Conservation (phyloP, 1,140 invertebrate species). For the Drosophila seguyi region DNA sequence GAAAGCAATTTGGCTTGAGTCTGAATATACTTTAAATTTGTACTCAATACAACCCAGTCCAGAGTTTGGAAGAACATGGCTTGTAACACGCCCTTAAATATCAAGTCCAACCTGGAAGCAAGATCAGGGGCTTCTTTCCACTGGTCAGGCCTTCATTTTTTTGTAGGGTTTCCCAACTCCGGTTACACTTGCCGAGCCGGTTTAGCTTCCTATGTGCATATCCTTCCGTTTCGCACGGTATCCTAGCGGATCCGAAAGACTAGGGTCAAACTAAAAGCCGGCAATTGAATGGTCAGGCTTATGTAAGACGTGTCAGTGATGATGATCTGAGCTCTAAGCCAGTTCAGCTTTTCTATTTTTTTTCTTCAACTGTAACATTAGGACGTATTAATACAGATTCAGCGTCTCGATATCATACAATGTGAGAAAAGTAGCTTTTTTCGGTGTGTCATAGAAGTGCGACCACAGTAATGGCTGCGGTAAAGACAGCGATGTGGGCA, state of each 20-base stretch:
- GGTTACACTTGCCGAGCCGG: not conserved
- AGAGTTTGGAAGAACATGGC: not conserved
- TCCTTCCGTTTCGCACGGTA: not conserved
- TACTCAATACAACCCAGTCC: not conserved
- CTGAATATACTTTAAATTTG: not conserved
- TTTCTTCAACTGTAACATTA: conserved; percentile 13
- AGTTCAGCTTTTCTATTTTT: not conserved
- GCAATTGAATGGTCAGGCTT: not conserved
- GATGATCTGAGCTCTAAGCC: not conserved
- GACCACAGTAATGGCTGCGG: not conserved
- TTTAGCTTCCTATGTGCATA: conserved; percentile 1
- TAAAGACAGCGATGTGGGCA: conserved; percentile 4
- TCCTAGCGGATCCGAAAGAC: conserved; percentile 5
- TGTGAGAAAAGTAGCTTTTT: not conserved
- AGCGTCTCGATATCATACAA: not conserved
- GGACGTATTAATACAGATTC: not conserved
- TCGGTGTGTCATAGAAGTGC: not conserved
- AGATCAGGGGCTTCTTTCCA: not conserved
- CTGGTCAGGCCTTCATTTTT: not conserved
- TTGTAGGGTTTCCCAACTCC: conserved; percentile 9
- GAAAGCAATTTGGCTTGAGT: fast-evolving
- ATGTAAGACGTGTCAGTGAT: not conserved
- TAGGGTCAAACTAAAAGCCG: not conserved
- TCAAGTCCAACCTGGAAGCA: not conserved
- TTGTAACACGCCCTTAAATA: not conserved